Base-by-base conservation (phyloP, 2,797 vertebrate species). In the Acanthurus lineatus region DNA sequence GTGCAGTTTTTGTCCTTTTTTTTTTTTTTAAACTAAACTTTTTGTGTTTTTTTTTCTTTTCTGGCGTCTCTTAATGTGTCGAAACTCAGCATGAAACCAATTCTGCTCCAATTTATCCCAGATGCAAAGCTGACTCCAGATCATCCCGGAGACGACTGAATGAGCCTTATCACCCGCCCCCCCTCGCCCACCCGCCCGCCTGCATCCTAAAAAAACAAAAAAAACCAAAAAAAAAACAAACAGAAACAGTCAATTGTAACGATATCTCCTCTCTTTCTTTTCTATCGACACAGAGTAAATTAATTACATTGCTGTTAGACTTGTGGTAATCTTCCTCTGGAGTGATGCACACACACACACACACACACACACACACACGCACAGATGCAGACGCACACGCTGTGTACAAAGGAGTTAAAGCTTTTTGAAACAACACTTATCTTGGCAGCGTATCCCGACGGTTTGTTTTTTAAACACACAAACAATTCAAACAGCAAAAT, bases 401-500 rank as follows among this genome's bases (percentile, higher is more conserved):
- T 85, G 82, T 91, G 89, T 91, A 89, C 89, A 91, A 85, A 93
- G 86, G 84, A 91, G 90, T 86, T 91, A 75, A 84, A 81, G 89
- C 90, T 81, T 89, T 90, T 82, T 82, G 87, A 92, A 92, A 89
- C 91, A 86, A 76, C 92, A 92, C 91, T 93, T 94, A 94, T 96
- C 95, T 94, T 77, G 82, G 79, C 86, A 73, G 90, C 83, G 86
- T 86, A 91, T 94, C 94, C 94, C 89, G 85, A 77, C 79, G 83
- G 86, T 92, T 93, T 89, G 85, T 91, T 78, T 94, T 92, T 94
- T 93, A 93, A 94, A 93, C 90, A 90, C 93, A 92, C 94, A 96
- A 96, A 97, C 96, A 96, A 96, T 96, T 96, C 95, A 93, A 95
- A 96, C 95, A 95, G 96, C 95, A 96, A 96, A 96, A 96, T 96